Evolutionary conservation across 2,888 invertebrate species (phyloP).

Genomic region (Escarpia spicata): DNA sequence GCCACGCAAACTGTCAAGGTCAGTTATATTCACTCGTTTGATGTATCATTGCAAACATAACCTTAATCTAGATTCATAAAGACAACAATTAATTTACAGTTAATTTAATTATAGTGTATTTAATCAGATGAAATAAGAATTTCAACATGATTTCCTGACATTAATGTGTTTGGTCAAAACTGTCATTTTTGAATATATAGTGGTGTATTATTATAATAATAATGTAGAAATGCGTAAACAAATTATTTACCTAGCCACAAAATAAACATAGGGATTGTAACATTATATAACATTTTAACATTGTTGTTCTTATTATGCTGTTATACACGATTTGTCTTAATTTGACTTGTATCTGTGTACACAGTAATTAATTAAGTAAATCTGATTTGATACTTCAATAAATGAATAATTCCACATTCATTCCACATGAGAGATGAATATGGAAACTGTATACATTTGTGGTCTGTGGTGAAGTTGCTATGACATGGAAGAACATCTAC

Average conservation of each 20-base stretch:
- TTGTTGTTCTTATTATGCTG: too few species aligned
- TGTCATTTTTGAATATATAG: background rate
- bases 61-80: background rate
- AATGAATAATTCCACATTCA: too few species aligned
- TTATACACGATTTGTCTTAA: too few species aligned
- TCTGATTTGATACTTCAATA: too few species aligned
- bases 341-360: too few species aligned
- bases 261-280: too few species aligned
- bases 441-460: too few species aligned
- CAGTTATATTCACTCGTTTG: background rate
- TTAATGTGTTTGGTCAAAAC: background rate
- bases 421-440: too few species aligned
- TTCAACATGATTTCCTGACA: background rate
- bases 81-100: background rate
- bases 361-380: too few species aligned
- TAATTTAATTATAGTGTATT: background rate
- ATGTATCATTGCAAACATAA: background rate
- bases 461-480: too few species aligned
- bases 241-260: background rate
- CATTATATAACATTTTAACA: too few species aligned
- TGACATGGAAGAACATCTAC: too few species aligned
- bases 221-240: background rate
- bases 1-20: background rate
- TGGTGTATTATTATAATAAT: background rate
- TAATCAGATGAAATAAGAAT: background rate